Evolutionary conservation across 2,113 vertebrate species (phyloP).

Genomic region (Mionectes macconnelli): DNA sequence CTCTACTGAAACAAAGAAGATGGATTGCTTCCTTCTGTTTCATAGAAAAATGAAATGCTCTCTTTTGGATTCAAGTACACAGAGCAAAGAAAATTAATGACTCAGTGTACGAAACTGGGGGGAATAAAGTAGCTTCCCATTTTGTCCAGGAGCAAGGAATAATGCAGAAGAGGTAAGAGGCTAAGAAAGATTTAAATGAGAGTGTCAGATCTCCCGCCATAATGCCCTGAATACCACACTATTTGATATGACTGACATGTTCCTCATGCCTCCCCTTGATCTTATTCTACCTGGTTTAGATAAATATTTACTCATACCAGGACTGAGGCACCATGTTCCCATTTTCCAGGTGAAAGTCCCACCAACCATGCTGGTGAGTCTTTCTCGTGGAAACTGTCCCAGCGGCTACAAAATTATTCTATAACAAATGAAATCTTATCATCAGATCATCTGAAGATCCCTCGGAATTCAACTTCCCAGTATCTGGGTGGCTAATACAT

Average conservation of each 20-base stretch:
- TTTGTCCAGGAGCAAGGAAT: not conserved
- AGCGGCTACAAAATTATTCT: accelerated
- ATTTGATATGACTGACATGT: not conserved
- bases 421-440: not conserved
- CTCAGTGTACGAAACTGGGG: not conserved
- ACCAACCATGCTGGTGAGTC: not conserved
- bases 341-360: slow-evolving; percentile 55
- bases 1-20: not conserved
- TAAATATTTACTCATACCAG: slow-evolving; percentile 60
- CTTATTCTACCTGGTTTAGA: slow-evolving; percentile 50
- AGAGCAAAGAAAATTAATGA: not conserved
- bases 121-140: not conserved
- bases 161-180: not conserved
- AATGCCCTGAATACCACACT: not conserved
- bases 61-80: not conserved
- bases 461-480: not conserved
- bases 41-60: not conserved
- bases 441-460: not conserved
- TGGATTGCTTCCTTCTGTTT: not conserved
- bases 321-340: slow-evolving; percentile 33
- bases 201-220: not conserved
- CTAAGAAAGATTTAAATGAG: not conserved
- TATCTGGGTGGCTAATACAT: not conserved
- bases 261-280: slow-evolving; percentile 31
- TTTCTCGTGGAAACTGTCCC: not conserved